These are phyloP conservation scores for Mesoligia furuncula DNA, from an alignment of 2,888 invertebrate species.

Conservation along the genomic window DNA sequence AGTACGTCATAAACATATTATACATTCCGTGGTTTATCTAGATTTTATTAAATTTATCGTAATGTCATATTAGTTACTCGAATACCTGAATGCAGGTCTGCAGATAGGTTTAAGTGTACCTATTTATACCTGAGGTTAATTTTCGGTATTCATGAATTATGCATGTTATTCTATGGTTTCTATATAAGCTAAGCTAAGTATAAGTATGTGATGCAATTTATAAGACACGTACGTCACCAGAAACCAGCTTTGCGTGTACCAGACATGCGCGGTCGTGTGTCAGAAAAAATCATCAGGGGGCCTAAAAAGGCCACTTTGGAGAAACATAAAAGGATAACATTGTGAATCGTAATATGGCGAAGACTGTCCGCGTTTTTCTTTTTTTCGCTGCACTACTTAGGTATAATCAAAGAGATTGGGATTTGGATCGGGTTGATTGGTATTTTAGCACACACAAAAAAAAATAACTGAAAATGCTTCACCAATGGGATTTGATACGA, in stretches of 20 bases:
- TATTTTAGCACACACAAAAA: no score
- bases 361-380: no score
- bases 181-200: neutral
- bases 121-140: constrained; percentile 19
- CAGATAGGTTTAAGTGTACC: constrained; percentile 28
- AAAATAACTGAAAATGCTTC: no score
- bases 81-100: constrained; percentile 47
- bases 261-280: neutral
- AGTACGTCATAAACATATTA: constrained; percentile 61
- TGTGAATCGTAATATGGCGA: no score
- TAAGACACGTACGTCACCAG: neutral
- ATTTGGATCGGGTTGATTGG: no score
- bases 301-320: no score
- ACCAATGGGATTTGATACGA: no score
- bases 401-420: no score
- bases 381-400: no score
- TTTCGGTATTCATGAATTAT: constrained; percentile 47
- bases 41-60: constrained; percentile 62
- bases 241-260: no score
- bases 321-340: no score
- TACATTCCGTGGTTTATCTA: constrained; percentile 53
- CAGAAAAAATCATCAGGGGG: no score
- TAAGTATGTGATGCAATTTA: neutral
- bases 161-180: neutral
- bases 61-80: constrained; percentile 43